phyloP scores from a whole-genome alignment of 2,797 vertebrate genomes.

The Chiroxiphia lanceolata region DNA sequence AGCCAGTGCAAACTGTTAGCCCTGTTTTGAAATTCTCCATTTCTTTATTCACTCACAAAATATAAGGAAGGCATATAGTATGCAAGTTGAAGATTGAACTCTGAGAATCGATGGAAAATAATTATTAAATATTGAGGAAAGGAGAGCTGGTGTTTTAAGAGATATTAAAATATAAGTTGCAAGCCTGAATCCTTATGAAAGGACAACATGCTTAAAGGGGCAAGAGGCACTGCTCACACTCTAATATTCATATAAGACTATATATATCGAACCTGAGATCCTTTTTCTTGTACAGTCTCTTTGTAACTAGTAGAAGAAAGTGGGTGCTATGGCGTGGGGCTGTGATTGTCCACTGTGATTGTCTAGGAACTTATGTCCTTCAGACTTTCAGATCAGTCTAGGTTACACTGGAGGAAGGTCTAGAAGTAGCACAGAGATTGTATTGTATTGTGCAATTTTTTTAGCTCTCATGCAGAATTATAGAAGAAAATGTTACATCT shows the following conservation, averaged over 20 bases:
- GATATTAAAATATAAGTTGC: not conserved
- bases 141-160: not conserved
- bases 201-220: not conserved
- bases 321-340: not conserved
- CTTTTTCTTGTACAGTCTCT: not conserved
- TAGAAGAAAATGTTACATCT: not conserved
- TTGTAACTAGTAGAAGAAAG: not conserved
- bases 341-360: not conserved
- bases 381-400: not conserved
- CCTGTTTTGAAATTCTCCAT: not conserved
- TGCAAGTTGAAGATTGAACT: not conserved
- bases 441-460: not conserved
- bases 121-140: not conserved
- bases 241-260: not conserved
- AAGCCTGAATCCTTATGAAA: not conserved
- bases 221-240: not conserved
- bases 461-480: not conserved
- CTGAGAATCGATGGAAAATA: not conserved
- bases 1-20: not conserved
- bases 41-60: not conserved
- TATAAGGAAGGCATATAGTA: not conserved
- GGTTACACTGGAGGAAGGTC: not conserved
- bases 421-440: not conserved
- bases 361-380: not conserved
- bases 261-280: rapidly evolving